Percentiles rank a stretch among this genome's conserved stretches.
These are phyloP conservation scores for Leucoraja erinaceus DNA, from an alignment of 2,113 vertebrate species.

Conservation along the genomic window DNA sequence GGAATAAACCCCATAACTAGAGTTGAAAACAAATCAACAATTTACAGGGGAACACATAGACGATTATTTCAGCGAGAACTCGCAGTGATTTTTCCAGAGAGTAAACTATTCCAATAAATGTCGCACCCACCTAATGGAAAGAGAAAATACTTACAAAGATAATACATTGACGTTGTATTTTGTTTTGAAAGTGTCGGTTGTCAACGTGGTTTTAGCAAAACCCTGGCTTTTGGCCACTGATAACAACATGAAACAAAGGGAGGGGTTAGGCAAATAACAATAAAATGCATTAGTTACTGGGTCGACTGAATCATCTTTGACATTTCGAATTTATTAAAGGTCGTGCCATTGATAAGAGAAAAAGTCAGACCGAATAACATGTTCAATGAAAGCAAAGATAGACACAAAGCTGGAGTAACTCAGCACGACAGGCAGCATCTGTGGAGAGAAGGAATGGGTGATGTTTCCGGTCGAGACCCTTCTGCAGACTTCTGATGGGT, in stretches of 20 bases:
- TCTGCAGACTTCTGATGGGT: no score
- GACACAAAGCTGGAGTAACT: no score
- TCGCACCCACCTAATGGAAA: conserved; percentile 8
- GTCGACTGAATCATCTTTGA: conserved; percentile 22
- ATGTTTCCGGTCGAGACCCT: no score
- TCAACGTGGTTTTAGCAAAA: neutral
- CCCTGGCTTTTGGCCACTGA: neutral
- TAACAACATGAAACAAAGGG: conserved; percentile 24
- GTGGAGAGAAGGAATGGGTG: no score
- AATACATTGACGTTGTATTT: conserved; percentile 19
- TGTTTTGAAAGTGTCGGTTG: neutral
- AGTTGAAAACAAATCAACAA: conserved; percentile 28
- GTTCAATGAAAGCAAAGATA: neutral
- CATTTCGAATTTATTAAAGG: conserved; percentile 20
- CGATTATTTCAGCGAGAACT: neutral
- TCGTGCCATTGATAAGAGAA: neutral
- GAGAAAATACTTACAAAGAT: neutral
- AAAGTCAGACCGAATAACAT: neutral
- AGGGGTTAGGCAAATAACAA: conserved; percentile 31
- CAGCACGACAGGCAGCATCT: no score
- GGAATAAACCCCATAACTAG: neutral
- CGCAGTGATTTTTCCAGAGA: conserved; percentile 14
- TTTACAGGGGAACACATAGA: conserved; percentile 4
- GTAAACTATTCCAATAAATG: conserved; percentile 34
- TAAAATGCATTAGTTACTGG: conserved; percentile 1